phyloP scores from a whole-genome alignment of 2,888 invertebrate species.

The Mermis nigrescens region DNA sequence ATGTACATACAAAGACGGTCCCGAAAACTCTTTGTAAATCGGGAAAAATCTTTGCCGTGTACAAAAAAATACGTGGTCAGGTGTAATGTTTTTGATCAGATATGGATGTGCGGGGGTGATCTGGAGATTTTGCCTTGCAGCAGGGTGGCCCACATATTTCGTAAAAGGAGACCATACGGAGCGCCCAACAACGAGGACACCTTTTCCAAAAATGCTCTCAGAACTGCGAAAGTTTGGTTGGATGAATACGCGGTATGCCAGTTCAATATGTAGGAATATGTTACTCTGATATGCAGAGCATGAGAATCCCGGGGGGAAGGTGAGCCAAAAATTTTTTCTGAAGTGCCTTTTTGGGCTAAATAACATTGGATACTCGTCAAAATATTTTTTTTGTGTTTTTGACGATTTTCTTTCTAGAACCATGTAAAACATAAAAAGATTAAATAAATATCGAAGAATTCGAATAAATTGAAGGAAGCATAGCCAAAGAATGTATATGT shows the following conservation, averaged over 20 bases:
- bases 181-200: conserved; percentile 56
- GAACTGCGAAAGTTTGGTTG: conserved; percentile 90
- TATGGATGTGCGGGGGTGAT: conserved; percentile 90
- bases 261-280: not conserved
- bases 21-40: too few species aligned
- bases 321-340: not conserved
- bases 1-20: too few species aligned
- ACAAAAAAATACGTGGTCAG: too few species aligned
- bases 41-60: too few species aligned
- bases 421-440: too few species aligned
- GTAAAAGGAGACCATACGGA: conserved; percentile 76
- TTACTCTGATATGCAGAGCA: not conserved
- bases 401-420: too few species aligned
- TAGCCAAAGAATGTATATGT: too few species aligned
- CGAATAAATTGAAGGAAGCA: too few species aligned
- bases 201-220: conserved; percentile 69
- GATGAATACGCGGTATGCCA: conserved; percentile 66
- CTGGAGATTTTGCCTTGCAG: conserved; percentile 82
- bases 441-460: too few species aligned
- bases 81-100: conserved; percentile 44
- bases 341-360: too few species aligned
- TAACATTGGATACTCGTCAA: too few species aligned
- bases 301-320: not conserved
- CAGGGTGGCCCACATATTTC: conserved; percentile 82
- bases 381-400: too few species aligned